phyloP scores from a whole-genome alignment of 2,113 vertebrate species.

The Ceratotherium simum region DNA sequence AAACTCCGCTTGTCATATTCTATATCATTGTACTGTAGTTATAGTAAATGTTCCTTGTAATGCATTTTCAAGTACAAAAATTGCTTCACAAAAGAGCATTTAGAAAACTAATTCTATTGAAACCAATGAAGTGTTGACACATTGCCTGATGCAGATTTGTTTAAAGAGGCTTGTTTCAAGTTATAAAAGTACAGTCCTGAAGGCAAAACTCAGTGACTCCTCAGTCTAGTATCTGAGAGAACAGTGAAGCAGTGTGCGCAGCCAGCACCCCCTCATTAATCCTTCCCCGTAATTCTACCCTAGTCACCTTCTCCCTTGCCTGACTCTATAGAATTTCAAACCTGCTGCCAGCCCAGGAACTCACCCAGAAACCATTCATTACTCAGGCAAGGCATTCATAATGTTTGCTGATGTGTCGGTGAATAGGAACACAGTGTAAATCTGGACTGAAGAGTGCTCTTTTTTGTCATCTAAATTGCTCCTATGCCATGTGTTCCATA shows the following conservation, averaged over 20 bases:
- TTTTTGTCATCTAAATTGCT: constrained; percentile 84
- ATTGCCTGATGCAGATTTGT: constrained; percentile 88
- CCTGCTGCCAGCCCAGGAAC: constrained; percentile 87
- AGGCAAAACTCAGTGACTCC: constrained; percentile 85
- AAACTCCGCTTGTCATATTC: constrained; percentile 86
- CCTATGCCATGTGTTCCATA: constrained; percentile 72
- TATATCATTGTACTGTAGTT: constrained; percentile 84
- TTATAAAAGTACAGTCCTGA: constrained; percentile 87
- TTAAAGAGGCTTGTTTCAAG: constrained; percentile 89
- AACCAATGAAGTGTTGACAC: constrained; percentile 91
- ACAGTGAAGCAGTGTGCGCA: constrained; percentile 87
- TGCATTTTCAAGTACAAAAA: constrained; percentile 90
- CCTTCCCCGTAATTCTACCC: constrained; percentile 89
- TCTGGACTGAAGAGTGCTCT: constrained; percentile 74
- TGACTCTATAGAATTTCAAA: constrained; percentile 90
- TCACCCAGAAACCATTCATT: constrained; percentile 88
- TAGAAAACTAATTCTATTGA: constrained; percentile 90
- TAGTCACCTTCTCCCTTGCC: constrained; percentile 82
- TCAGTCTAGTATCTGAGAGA: constrained; percentile 86
- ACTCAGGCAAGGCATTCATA: constrained; percentile 86
- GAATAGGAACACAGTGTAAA: constrained; percentile 85
- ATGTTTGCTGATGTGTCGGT: constrained; percentile 87
- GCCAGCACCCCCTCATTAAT: constrained; percentile 88
- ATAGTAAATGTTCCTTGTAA: constrained; percentile 91
- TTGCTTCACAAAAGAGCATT: constrained; percentile 88